Evolutionary conservation across 64 coral and sea anemone species (phyloP), one percentile per base, ranked within the genome.

Genomic region (Dendrophyllia cribrosa): DNA sequence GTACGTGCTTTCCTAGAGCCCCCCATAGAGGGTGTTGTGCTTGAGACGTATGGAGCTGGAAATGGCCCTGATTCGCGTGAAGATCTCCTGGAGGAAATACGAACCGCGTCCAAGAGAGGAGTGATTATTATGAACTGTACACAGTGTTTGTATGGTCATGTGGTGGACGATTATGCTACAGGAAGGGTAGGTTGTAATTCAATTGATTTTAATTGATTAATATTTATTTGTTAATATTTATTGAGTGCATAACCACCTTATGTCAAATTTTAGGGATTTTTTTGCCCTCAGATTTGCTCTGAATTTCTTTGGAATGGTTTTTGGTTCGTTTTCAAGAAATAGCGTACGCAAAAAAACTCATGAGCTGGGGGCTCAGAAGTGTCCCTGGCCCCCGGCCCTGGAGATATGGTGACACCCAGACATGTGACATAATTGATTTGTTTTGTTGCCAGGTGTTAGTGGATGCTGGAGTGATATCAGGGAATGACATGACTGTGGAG

Each of bases 81-180:
- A 53, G 90, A 93, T 62, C 43, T 98, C 22, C 22, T 98, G 66
- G 47, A 98, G 45, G 91, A 83, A 48, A 70, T 98, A 47, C 51
- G 43, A 88, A 11, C 51, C 43, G 97, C 97, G 15, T 71, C 91
- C 21, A 64, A 89, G 24, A 45, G 97, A 69, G 94, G 97, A 87
- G 97, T 98, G 20, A 87, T 98, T 19, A 90, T 98, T 78, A 76
- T 98, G 61, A 98, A 98, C 61, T 98, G 97, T 52, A 98, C 97
- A 2, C 97, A 98, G 62, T 98, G 97, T 84, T 74, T 98, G 22
- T 72, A 91, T 62, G 97, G 97, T 14, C 90, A 92, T 86, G 97
- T 98, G 3, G 74, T 98, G 0, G 88, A 98, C 64, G 92, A 87
- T 8, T 98, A 98, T 89, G 91, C 94, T 13, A 90, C 97, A 48